phyloP scores from a whole-genome alignment of 1,140 invertebrate species.

The Pogonus chalceus region DNA sequence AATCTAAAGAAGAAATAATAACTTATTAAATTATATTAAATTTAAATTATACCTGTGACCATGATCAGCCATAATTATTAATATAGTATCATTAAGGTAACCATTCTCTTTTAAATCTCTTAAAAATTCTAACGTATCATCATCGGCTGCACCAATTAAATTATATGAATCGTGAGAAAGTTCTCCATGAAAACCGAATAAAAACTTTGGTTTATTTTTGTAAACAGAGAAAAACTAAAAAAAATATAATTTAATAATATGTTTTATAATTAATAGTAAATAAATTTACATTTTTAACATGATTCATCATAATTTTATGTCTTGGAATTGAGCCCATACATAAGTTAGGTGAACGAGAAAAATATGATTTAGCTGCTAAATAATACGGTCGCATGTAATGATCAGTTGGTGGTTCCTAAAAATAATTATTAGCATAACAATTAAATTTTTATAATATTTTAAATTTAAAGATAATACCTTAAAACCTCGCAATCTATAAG shows the following conservation, averaged over 20 bases:
- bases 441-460: neutral
- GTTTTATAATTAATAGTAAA: slow-evolving; percentile 4
- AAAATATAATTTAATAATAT: neutral
- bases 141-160: slow-evolving; percentile 62
- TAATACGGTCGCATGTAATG: slow-evolving; percentile 84
- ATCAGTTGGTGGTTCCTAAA: slow-evolving; percentile 63
- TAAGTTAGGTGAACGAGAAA: slow-evolving; percentile 43
- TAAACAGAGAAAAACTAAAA: slow-evolving; percentile 43
- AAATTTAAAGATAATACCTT: slow-evolving; percentile 29
- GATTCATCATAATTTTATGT: slow-evolving; percentile 57
- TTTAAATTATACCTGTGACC: slow-evolving; percentile 55
- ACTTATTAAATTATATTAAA: slow-evolving; percentile 6
- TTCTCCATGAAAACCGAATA: slow-evolving; percentile 80
- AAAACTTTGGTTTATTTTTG: slow-evolving; percentile 62
- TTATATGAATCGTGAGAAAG: slow-evolving; percentile 83
- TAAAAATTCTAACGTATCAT: slow-evolving; percentile 58
- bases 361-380: slow-evolving; percentile 43
- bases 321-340: slow-evolving; percentile 72
- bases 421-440: neutral
- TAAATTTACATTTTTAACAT: slow-evolving; percentile 49
- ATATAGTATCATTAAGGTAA: slow-evolving; percentile 63
- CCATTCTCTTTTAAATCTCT: slow-evolving; percentile 45
- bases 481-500: slow-evolving; percentile 85
- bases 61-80: slow-evolving; percentile 83
- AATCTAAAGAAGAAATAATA: slow-evolving; percentile 46